A percentile compares a stretch with the other conserved stretches of the same genome.
Evolutionary conservation across 1,140 invertebrate genomes (phyloP).

Genomic region (Pseudomyrmex cubaensis): DNA sequence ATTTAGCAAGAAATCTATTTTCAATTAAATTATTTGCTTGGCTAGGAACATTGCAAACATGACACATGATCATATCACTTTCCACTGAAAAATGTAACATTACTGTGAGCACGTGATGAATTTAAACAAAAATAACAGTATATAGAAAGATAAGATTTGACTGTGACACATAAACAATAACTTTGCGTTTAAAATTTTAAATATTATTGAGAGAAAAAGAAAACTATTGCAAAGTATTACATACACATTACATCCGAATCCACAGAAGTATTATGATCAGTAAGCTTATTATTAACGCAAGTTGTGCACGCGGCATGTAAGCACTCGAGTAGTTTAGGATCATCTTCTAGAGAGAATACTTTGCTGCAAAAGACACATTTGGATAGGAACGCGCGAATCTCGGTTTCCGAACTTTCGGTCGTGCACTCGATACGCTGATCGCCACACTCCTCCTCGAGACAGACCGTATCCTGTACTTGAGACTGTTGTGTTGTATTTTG

Average conservation of each 20-base stretch:
- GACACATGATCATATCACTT: conserved; percentile 77
- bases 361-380: conserved; percentile 91
- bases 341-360: conserved; percentile 86
- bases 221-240: background rate
- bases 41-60: conserved; percentile 81
- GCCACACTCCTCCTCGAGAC: conserved; percentile 75
- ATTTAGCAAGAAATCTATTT: conserved; percentile 80
- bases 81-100: conserved; percentile 72
- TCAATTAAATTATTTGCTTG: conserved; percentile 81
- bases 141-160: background rate
- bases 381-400: conserved; percentile 78
- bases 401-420: conserved; percentile 84
- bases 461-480: conserved; percentile 61
- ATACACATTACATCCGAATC: conserved; percentile 79
- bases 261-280: conserved; percentile 85
- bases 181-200: background rate
- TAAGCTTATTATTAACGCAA: conserved; percentile 91
- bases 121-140: background rate
- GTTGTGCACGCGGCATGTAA: conserved; percentile 93
- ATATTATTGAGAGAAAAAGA: background rate
- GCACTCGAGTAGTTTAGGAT: conserved; percentile 93
- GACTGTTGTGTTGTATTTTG: conserved; percentile 63
- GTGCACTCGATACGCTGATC: conserved; percentile 85
- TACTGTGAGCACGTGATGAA: conserved; percentile 4
- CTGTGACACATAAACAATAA: background rate